A percentile compares a stretch with the other conserved stretches of the same genome.
These are phyloP conservation scores for Stenurella melanura DNA, from an alignment of 2,888 invertebrate species.

Conservation along the genomic window DNA sequence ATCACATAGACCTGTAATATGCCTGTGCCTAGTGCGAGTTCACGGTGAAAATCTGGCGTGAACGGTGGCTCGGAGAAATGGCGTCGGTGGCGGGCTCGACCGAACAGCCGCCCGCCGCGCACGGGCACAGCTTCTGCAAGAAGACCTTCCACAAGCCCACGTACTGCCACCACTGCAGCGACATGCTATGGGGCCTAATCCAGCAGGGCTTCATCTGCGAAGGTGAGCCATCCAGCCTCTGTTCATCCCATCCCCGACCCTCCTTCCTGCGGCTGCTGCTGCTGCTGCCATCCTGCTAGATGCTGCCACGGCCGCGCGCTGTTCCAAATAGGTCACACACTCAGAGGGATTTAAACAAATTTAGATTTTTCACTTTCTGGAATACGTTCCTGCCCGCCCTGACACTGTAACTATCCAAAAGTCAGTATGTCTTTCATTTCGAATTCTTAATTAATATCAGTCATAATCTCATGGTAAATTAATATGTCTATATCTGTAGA, in stretches of 20 bases:
- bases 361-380: not conserved
- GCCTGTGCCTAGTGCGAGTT: constrained; percentile 73
- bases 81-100: constrained; percentile 73
- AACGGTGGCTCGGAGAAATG: constrained; percentile 78
- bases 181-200: constrained; percentile 99
- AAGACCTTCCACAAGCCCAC: constrained; percentile 99
- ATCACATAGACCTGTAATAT: constrained; percentile 77
- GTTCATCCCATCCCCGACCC: constrained; percentile 36
- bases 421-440: not conserved
- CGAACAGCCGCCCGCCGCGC: constrained; percentile 77
- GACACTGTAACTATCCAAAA: not conserved
- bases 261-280: constrained; percentile 42
- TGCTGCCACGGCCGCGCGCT: constrained; percentile 42
- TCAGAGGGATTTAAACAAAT: constrained; percentile 34
- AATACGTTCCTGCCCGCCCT: not conserved
- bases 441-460: no score
- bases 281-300: constrained; percentile 42
- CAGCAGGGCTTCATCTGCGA: constrained; percentile 99
- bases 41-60: constrained; percentile 80
- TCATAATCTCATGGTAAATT: not conserved
- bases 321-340: constrained; percentile 53
- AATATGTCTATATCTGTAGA: not conserved
- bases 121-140: constrained; percentile 99
- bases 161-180: constrained; percentile 99
- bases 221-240: constrained; percentile 80